Conservation (phyloP, 2,797 vertebrate species). For the Acomys russatus region DNA sequence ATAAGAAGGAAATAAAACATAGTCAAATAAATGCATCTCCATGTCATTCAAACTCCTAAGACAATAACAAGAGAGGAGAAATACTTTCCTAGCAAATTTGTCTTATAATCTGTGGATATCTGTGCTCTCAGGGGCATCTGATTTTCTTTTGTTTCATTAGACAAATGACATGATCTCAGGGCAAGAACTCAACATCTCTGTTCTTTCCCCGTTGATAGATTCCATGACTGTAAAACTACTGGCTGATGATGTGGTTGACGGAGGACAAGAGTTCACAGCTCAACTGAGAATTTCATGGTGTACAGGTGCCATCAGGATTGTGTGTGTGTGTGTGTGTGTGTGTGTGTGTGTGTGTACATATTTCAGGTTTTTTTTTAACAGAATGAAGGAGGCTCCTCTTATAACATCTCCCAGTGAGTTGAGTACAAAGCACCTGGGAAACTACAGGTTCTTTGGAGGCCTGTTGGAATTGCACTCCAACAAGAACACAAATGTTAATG, state of each 20-base stretch:
- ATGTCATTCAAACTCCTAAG: background rate
- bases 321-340: too few relatives aligned
- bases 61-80: background rate
- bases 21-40: background rate
- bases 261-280: background rate
- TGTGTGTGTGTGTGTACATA: too few relatives aligned
- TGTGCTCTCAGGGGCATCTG: background rate
- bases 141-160: background rate
- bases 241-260: background rate
- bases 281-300: background rate
- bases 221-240: background rate
- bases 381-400: background rate
- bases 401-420: background rate
- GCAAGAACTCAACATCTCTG: background rate
- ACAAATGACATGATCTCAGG: background rate
- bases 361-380: background rate
- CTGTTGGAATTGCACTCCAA: background rate
- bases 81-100: background rate
- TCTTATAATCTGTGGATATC: background rate
- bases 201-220: background rate
- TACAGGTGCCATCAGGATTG: background rate
- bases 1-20: background rate
- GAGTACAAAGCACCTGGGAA: fast-evolving
- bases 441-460: background rate
- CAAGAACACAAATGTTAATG: background rate